Percentiles rank a stretch among this genome's conserved stretches.
Conservation (phyloP, 2,888 invertebrate genomes). For the Camponotus fellah region DNA sequence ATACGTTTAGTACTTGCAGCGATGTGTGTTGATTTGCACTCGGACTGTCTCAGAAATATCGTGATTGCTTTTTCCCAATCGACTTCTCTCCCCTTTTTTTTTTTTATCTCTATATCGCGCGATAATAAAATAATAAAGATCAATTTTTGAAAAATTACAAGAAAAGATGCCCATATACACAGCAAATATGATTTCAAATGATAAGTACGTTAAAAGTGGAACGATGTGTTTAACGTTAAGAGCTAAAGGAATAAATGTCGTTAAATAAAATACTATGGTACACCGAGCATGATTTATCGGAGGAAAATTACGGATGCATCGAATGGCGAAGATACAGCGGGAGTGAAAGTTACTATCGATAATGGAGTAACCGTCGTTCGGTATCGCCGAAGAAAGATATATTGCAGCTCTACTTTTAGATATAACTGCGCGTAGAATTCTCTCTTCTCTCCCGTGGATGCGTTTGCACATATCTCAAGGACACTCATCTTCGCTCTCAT, state of each 20-base stretch:
- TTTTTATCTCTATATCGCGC: background rate
- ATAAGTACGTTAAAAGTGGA: conserved; percentile 4
- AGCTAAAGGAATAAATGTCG: conserved; percentile 8
- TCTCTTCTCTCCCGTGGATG: conserved; percentile 22
- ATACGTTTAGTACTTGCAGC: conserved; percentile 38
- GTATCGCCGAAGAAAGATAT: conserved; percentile 35
- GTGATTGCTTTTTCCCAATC: conserved; percentile 11
- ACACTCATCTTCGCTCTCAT: conserved; percentile 45
- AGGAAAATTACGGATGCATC: conserved; percentile 48
- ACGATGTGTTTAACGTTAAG: background rate
- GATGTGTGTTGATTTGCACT: conserved; percentile 21
- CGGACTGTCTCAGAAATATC: conserved; percentile 23
- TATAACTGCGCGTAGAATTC: conserved; percentile 40
- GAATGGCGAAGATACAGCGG: conserved; percentile 32
- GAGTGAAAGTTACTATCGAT: conserved; percentile 57
- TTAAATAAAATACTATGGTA: conserved; percentile 11
- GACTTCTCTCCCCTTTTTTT: background rate
- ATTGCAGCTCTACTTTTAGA: conserved; percentile 48
- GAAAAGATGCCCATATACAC: background rate
- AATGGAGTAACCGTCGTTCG: conserved; percentile 43
- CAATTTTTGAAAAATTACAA: background rate
- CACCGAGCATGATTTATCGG: conserved; percentile 44
- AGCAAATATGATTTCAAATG: conserved; percentile 1
- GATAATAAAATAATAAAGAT: background rate
- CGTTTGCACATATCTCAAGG: conserved; percentile 46